Evolutionary conservation across 2,797 vertebrate species (phyloP).

Genomic region (Phoebastria nigripes): DNA sequence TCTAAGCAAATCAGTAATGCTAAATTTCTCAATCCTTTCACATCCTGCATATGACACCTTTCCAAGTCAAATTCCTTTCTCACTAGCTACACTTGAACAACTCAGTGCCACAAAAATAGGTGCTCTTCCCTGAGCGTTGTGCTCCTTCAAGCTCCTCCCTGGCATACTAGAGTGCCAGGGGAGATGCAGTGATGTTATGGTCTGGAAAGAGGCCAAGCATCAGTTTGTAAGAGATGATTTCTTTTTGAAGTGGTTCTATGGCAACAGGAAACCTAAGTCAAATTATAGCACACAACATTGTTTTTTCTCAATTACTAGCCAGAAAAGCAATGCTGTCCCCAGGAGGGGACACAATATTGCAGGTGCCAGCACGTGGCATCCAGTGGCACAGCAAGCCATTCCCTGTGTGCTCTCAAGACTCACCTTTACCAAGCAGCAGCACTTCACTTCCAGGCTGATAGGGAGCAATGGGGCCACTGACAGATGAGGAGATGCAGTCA

Average conservation of each 20-base stretch:
- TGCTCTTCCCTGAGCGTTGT: not conserved
- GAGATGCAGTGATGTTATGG: not conserved
- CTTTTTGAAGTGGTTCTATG: not conserved
- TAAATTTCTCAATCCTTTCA: not conserved
- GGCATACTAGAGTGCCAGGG: not conserved
- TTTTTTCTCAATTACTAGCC: not conserved
- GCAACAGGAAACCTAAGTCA: not conserved
- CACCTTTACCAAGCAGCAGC: not conserved
- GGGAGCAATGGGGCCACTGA: not conserved
- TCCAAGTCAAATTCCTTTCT: not conserved
- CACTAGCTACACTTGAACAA: not conserved
- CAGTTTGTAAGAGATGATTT: not conserved
- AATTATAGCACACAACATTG: not conserved
- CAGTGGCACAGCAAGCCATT: fast-evolving
- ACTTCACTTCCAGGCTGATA: not conserved
- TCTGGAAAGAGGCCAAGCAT: slow-evolving; percentile 26
- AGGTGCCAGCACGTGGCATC: not conserved
- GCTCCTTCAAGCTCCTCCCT: slow-evolving; percentile 9
- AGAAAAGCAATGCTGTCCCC: not conserved
- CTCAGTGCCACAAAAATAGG: not conserved
- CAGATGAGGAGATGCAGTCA: not conserved
- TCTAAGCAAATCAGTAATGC: not conserved
- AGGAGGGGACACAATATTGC: not conserved
- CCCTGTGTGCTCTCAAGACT: not conserved
- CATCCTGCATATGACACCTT: not conserved